These are phyloP conservation scores for Antedon mediterranea DNA, from an alignment of 53 echinoderm and acorn worm genomes.

Conservation along the genomic window DNA sequence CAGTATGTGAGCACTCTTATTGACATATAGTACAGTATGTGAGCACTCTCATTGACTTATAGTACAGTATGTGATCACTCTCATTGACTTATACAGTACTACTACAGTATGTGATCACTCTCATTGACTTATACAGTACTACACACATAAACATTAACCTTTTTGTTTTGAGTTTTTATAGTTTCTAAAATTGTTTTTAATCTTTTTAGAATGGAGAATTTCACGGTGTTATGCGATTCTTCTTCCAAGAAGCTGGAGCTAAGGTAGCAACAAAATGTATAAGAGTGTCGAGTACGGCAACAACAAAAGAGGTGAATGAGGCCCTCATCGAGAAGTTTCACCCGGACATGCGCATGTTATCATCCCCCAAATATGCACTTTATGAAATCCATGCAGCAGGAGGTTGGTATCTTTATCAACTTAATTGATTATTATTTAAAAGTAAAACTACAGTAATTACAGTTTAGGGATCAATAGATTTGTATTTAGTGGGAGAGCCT, in stretches of 20 bases:
- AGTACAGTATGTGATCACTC: too few species aligned
- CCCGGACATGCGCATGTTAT: slow-evolving; percentile 90
- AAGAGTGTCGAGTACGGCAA: slow-evolving; percentile 81
- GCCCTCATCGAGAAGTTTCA: slow-evolving; percentile 82
- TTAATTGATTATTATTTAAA: neutral
- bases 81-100: too few species aligned
- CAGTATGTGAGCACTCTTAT: too few species aligned
- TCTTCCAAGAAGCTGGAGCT: slow-evolving; percentile 78
- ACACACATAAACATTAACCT: too few species aligned
- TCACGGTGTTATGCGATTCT: slow-evolving; percentile 92
- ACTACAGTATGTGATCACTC: too few species aligned
- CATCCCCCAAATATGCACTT: slow-evolving; percentile 57
- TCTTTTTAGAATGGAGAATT: slow-evolving; percentile 67
- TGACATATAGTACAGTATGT: too few species aligned
- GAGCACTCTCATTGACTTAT: too few species aligned
- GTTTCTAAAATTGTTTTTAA: neutral
- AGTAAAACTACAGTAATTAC: too few species aligned
- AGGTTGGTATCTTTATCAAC: slow-evolving; percentile 14
- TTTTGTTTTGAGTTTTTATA: too few species aligned
- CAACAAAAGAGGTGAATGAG: slow-evolving; percentile 60
- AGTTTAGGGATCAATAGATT: too few species aligned
- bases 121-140: too few species aligned
- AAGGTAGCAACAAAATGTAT: slow-evolving; percentile 78
- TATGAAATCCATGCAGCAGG: slow-evolving; percentile 67
- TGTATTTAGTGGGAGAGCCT: too few species aligned